Evolutionary conservation across 2,113 vertebrate genomes (phyloP).

Genomic region (Edolisoma coerulescens): DNA sequence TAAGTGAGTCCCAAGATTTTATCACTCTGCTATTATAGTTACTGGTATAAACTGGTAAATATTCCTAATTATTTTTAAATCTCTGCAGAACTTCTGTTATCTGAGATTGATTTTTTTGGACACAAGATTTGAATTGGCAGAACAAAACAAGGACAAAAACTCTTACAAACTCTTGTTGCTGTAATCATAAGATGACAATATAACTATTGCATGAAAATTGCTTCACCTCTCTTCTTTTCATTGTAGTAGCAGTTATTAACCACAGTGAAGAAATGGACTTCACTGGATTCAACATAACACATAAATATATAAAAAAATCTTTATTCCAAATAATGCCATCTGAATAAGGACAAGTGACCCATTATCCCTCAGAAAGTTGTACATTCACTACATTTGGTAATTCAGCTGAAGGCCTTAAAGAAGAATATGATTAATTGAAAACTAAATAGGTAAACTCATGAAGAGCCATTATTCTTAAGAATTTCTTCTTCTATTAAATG

Average conservation of each 20-base stretch:
- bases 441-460: neutral
- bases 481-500: neutral
- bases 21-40: neutral
- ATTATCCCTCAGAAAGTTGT: neutral
- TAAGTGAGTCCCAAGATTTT: neutral
- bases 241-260: neutral
- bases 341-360: neutral
- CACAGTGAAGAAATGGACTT: neutral
- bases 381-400: neutral
- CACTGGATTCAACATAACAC: neutral
- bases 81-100: neutral
- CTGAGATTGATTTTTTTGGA: neutral
- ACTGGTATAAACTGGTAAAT: neutral
- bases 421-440: neutral
- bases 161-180: neutral
- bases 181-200: neutral
- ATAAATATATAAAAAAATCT: neutral
- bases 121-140: neutral
- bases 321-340: neutral
- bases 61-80: neutral
- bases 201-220: neutral
- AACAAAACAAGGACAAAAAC: neutral
- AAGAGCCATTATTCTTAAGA: neutral
- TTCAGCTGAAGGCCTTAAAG: neutral
- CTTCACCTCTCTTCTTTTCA: neutral